phyloP scores from a whole-genome alignment of 2,888 invertebrate genomes.

The Nowickia ferox region DNA sequence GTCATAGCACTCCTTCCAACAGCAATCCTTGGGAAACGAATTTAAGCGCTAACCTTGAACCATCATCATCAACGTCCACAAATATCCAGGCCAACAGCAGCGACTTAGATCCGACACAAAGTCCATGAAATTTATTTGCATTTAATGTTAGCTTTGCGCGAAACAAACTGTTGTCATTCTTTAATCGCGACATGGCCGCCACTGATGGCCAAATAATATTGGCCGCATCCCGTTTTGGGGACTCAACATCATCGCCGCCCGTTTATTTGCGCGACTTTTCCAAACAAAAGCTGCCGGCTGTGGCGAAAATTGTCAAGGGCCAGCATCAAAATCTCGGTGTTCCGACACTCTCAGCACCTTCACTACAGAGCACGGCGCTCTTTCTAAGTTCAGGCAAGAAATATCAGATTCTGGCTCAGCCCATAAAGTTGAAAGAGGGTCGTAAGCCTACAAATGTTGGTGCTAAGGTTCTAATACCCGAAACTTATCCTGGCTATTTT shows the following conservation, averaged over 20 bases:
- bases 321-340: constrained; percentile 96
- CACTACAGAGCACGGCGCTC: constrained; percentile 93
- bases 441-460: constrained; percentile 90
- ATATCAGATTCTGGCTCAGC: constrained; percentile 93
- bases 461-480: constrained; percentile 94
- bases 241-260: constrained; percentile 78
- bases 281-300: constrained; percentile 90
- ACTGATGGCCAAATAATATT: constrained; percentile 95
- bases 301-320: constrained; percentile 96
- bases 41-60: constrained; percentile 74
- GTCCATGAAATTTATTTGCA: constrained; percentile 83
- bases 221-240: constrained; percentile 88
- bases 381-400: constrained; percentile 93
- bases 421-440: constrained; percentile 95
- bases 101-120: constrained; percentile 68
- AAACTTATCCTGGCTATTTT: constrained; percentile 95
- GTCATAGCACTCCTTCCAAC: constrained; percentile 60
- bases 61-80: constrained; percentile 34
- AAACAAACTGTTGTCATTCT: constrained; percentile 82
- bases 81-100: constrained; percentile 41
- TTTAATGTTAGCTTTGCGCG: constrained; percentile 83
- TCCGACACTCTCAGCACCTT: constrained; percentile 93
- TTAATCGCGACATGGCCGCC: constrained; percentile 89
- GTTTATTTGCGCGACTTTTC: constrained; percentile 84
- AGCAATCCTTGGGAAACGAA: constrained; percentile 66